These are phyloP conservation scores for Sciurus vulgaris DNA, from an alignment of 2,797 vertebrate species.

Conservation along the genomic window DNA sequence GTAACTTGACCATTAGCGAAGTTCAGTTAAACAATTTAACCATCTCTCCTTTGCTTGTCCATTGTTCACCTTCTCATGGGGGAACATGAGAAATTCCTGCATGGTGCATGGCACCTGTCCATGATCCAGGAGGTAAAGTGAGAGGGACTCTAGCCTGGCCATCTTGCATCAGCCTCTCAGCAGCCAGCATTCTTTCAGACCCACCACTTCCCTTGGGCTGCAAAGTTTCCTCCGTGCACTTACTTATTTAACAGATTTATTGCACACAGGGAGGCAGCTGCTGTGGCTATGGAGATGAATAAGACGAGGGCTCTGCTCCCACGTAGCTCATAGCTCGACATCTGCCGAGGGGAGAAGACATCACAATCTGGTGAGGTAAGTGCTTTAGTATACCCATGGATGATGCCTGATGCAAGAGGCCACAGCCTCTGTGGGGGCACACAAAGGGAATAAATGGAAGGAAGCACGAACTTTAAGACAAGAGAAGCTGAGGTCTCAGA, in stretches of 20 bases:
- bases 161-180: neutral
- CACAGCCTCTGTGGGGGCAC: too few species aligned
- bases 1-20: neutral
- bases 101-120: fast-evolving
- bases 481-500: neutral
- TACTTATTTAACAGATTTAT: neutral
- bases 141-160: neutral
- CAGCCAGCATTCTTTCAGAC: neutral
- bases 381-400: neutral
- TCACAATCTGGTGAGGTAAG: neutral
- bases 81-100: neutral
- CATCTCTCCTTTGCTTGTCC: neutral
- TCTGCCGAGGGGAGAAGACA: neutral
- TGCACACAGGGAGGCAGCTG: neutral
- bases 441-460: neutral
- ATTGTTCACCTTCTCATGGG: neutral
- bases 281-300: neutral
- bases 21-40: neutral
- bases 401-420: neutral
- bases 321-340: fast-evolving
- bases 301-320: neutral
- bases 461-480: neutral
- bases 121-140: fast-evolving
- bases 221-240: neutral
- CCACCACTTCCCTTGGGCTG: neutral